These are phyloP conservation scores for Hypolimnas misippus DNA, from an alignment of 2,888 invertebrate genomes.

Conservation along the genomic window DNA sequence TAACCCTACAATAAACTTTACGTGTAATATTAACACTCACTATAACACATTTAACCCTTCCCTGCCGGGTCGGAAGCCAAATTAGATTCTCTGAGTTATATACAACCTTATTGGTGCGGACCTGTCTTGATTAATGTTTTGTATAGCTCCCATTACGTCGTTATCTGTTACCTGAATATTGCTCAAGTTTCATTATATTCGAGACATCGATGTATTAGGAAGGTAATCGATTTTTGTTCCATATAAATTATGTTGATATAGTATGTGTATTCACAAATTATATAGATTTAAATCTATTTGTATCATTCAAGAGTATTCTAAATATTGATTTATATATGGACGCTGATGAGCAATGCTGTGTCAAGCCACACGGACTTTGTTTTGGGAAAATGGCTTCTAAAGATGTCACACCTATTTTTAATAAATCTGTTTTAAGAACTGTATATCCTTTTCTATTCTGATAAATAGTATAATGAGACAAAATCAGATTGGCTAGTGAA, in stretches of 20 bases:
- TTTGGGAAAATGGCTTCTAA: too few species aligned
- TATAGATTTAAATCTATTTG: not conserved
- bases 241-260: not conserved
- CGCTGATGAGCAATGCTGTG: too few species aligned
- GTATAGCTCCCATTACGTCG: conserved; percentile 39
- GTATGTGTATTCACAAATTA: not conserved
- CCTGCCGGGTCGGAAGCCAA: conserved; percentile 43
- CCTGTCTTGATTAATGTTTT: conserved; percentile 48
- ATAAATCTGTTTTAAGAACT: too few species aligned
- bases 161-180: conserved; percentile 40
- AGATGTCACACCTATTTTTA: too few species aligned
- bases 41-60: conserved; percentile 48
- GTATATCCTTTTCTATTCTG: too few species aligned
- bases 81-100: conserved; percentile 50
- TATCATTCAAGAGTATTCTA: not conserved
- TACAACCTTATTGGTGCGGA: conserved; percentile 48
- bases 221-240: conserved; percentile 8
- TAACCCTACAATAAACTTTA: conserved; percentile 41
- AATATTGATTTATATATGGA: too few species aligned
- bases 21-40: conserved; percentile 47
- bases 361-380: too few species aligned
- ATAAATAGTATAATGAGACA: too few species aligned
- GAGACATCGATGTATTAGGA: conserved; percentile 22
- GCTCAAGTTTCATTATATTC: conserved; percentile 30
- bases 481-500: too few species aligned